phyloP scores from a whole-genome alignment of 2,888 invertebrate species.

The Stenolophus ochropezus region DNA sequence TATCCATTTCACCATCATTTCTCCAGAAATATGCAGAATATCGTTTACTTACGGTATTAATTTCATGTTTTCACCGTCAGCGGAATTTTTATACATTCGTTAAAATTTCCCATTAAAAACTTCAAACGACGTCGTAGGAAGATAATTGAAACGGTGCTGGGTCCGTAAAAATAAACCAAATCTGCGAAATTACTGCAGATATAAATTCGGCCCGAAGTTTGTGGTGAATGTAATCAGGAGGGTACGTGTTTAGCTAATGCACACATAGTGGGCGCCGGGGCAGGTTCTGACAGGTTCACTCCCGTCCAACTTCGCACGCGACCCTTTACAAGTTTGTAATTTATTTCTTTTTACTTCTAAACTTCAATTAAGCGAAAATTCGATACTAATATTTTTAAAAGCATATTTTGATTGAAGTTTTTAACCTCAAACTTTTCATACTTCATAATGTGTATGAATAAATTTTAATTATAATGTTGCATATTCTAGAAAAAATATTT shows the following conservation, averaged over 20 bases:
- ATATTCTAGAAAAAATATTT: too few relatives aligned
- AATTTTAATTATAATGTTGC: background rate
- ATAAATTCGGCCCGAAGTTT: slow-evolving; percentile 34
- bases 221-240: slow-evolving; percentile 10
- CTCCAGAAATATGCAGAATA: background rate
- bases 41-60: slow-evolving; percentile 36
- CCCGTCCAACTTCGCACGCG: background rate
- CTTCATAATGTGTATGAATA: background rate
- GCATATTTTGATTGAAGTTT: slow-evolving; percentile 13
- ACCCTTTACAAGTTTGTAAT: slow-evolving; percentile 7
- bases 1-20: background rate
- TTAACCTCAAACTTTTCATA: background rate
- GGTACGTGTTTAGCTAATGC: slow-evolving; percentile 19
- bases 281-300: too few relatives aligned
- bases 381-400: slow-evolving; percentile 27
- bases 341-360: slow-evolving; percentile 10
- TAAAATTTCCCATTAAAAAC: slow-evolving; percentile 47
- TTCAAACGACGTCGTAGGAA: slow-evolving; percentile 42
- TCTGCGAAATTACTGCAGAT: slow-evolving; percentile 37
- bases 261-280: background rate
- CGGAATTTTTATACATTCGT: slow-evolving; percentile 44
- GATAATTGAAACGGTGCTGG: slow-evolving; percentile 42
- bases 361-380: slow-evolving; percentile 18
- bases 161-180: slow-evolving; percentile 38
- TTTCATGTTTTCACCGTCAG: slow-evolving; percentile 44